Evolutionary conservation across 1,140 invertebrate species (phyloP), one percentile per base, ranked within the genome.

Genomic region (Drosophila saltans): DNA sequence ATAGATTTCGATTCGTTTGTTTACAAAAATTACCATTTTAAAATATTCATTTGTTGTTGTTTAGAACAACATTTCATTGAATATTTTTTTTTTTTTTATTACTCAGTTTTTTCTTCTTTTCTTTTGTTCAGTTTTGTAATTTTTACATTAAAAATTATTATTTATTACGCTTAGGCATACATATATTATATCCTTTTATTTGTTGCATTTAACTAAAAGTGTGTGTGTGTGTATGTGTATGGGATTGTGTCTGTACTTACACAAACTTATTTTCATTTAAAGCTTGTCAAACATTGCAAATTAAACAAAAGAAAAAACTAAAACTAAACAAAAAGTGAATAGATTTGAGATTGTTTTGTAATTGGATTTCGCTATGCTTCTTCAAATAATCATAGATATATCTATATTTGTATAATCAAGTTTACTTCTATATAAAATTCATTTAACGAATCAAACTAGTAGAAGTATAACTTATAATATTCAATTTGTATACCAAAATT

Each of bases 181-280:
- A 48, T 30, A 10, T 56, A 55, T 39, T 52, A 30, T 11, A 24
- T 41, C 11, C 10, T 5, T 21, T 45, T 16, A 40, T 40, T 41
- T 69, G 41, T 16, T 66, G 52, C 7, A 57, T 40, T 66, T 24
- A 59, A 69, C 67, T 56, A 30, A 73, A 30, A 11, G 7, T 62
- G 57, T 40, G 16, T 33, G 33, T 52, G 45, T 52, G 0, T 8
- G 21, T 48, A 8, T 52, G 45, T 43, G 41, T 45, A 16, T 45
- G 33, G 33, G 33, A 7, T 36, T 30, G 43, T 45, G 4, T 45
- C 3, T 72, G 33, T 28, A 71, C 33, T 75, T 62, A 66, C 45
- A 66, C 36, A 43, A 62, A 56, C 36, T 36, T 66, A 39, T 66
- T 63, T 70, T 30, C 21, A 62, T 63, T 75, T 72, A 58, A 62